Evolutionary conservation across 1,140 invertebrate genomes (phyloP).

Genomic region (Drosophila nasuta): DNA sequence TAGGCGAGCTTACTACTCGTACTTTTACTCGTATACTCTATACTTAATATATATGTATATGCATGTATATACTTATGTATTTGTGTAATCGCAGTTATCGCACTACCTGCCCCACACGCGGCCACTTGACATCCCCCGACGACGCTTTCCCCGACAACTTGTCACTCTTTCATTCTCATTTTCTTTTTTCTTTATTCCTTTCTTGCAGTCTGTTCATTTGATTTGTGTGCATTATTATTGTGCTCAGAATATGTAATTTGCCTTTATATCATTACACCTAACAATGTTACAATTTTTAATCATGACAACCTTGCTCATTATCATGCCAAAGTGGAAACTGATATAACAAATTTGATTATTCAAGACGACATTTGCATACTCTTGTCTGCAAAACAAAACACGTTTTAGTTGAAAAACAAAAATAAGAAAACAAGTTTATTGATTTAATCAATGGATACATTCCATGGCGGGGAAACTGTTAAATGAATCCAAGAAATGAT

Average conservation of each 20-base stretch:
- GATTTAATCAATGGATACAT: background rate
- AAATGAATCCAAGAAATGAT: background rate
- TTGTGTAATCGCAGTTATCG: constrained; percentile 31
- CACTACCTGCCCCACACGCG: constrained; percentile 51
- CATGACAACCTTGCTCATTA: constrained; percentile 29
- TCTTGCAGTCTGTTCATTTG: constrained; percentile 18
- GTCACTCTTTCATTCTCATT: constrained; percentile 42
- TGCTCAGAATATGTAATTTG: constrained; percentile 16
- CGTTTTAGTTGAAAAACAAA: background rate
- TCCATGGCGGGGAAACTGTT: background rate
- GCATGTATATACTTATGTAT: constrained; percentile 12
- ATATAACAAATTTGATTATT: background rate
- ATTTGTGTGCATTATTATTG: constrained; percentile 36
- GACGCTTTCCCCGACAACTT: constrained; percentile 30
- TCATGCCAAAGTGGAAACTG: constrained; percentile 33
- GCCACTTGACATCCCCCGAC: constrained; percentile 29
- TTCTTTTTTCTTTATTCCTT: constrained; percentile 43
- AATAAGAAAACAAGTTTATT: background rate
- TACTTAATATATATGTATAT: constrained; percentile 3
- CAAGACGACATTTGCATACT: constrained; percentile 20
- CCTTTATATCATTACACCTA: constrained; percentile 17
- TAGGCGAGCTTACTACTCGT: constrained; percentile 16
- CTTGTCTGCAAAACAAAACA: background rate
- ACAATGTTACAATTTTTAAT: constrained; percentile 19
- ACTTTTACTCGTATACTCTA: constrained; percentile 27